Conservation (phyloP, 1,140 invertebrate species). For the Drosophila fuyamai region DNA sequence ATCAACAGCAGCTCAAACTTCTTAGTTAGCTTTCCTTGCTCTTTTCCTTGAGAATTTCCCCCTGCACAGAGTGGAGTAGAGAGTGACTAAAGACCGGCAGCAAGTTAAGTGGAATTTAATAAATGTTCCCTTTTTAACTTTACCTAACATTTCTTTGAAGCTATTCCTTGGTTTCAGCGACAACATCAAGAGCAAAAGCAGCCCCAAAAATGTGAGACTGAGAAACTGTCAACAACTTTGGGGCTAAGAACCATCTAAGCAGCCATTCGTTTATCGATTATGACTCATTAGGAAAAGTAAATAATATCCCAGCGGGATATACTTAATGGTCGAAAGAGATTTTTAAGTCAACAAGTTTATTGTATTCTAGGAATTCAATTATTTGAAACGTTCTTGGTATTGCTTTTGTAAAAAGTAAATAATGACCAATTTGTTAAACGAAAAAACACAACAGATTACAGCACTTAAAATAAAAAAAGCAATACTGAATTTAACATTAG, state of each 20-base stretch:
- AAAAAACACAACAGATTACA: too few species aligned
- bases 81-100: conserved; percentile 27
- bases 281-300: conserved; percentile 35
- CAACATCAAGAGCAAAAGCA: not conserved
- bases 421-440: too few species aligned
- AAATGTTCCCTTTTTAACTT: conserved; percentile 62
- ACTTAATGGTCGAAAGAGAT: not conserved
- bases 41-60: conserved; percentile 55
- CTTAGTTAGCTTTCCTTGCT: conserved; percentile 33
- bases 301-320: not conserved
- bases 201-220: conserved; percentile 2
- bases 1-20: conserved; percentile 52
- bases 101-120: conserved; percentile 69
- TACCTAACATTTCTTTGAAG: conserved; percentile 65
- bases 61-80: conserved; percentile 11
- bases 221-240: conserved; percentile 46
- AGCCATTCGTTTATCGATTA: conserved; percentile 32
- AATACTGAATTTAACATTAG: too few species aligned
- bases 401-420: too few species aligned
- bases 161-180: conserved; percentile 24
- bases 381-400: too few species aligned
- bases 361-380: too few species aligned
- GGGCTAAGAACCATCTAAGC: conserved; percentile 5
- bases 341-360: not conserved
- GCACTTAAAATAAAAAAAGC: too few species aligned